phyloP scores from a whole-genome alignment of 2,888 invertebrate genomes.

The Xestia rhomboidea region DNA sequence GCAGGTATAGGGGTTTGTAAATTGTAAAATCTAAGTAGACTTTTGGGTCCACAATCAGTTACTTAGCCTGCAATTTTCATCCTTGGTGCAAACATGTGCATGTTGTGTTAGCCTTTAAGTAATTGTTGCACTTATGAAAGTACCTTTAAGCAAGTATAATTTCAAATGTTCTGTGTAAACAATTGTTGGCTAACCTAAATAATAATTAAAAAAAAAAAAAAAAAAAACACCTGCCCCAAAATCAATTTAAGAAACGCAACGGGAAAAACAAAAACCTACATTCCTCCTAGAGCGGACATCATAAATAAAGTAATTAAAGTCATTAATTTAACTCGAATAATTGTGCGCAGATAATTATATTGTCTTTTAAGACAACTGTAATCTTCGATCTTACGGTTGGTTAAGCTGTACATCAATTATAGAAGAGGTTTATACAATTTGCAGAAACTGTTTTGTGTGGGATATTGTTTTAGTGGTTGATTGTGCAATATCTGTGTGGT shows the following conservation, averaged over 20 bases:
- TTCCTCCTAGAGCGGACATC: conserved; percentile 47
- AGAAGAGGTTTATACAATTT: conserved; percentile 43
- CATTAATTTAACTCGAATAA: conserved; percentile 62
- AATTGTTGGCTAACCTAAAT: no score
- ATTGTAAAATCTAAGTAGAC: not conserved
- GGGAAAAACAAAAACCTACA: conserved; percentile 47
- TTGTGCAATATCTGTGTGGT: not conserved
- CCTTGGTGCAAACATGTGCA: not conserved
- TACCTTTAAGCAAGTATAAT: no score
- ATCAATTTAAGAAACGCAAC: conserved; percentile 35
- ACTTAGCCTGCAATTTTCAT: not conserved
- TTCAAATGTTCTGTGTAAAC: no score
- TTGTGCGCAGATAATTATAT: conserved; percentile 65
- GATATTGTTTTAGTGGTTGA: not conserved
- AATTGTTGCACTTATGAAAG: no score
- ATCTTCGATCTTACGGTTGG: conserved; percentile 62
- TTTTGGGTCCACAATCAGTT: not conserved
- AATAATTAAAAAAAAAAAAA: no score
- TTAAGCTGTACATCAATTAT: conserved; percentile 53
- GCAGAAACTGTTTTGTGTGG: conserved; percentile 10
- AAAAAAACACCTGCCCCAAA: no score
- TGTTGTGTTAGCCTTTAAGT: no score
- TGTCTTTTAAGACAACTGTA: conserved; percentile 57
- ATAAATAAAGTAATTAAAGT: conserved; percentile 65
- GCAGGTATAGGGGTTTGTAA: not conserved